Evolutionary conservation across 2,888 invertebrate genomes (phyloP), one percentile per base, ranked within the genome.

Genomic region (Lomographa bimaculata): DNA sequence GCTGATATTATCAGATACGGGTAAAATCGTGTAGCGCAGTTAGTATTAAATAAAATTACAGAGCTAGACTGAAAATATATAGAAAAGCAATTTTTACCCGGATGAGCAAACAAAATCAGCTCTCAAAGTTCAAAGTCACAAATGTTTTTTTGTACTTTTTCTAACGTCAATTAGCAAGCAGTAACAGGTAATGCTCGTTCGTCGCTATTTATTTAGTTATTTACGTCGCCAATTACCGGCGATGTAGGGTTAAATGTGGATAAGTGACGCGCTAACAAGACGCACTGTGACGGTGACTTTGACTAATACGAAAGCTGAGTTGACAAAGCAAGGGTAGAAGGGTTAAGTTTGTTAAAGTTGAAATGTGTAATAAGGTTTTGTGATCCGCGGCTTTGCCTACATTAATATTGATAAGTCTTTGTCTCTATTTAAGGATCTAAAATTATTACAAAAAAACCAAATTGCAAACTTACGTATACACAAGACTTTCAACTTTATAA

Each of bases 251-350:
- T 75, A 74, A 44, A 72, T 67, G 68, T 60, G 74, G n/a, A 68
- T 75, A 71, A 75, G 63, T 72, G 71, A 74, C 57, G 63, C 57
- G 60, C 61, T 70, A 75, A 74, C 64, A 64, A 66, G 64, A 62
- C 56, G 63, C 65, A 64, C 33, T 62, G 49, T 55, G 46, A 40
- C 42, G 43, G 16, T 14, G 30, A 36, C 40, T 40, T 36, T 32
- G 40, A 28, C 26, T 38, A 46, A 42, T 46, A 26, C 26, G 34
- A 37, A 36, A 34, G 38, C 38, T 27, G 36, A 27, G 36, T 37
- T 43, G 32, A 43, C 36, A 36, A 18, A 35, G 32, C 32, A 12
- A 18, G 21, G 18, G 16, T 20, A 7, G 18, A 18, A 18, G 34
- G 26, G 34, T 34, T 34, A 26, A 33, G 20, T 6, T 8, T 27